Percentiles rank a stretch among this genome's conserved stretches.
Conservation (phyloP, 2,797 vertebrate species). For the Aeoliscus strigatus region DNA sequence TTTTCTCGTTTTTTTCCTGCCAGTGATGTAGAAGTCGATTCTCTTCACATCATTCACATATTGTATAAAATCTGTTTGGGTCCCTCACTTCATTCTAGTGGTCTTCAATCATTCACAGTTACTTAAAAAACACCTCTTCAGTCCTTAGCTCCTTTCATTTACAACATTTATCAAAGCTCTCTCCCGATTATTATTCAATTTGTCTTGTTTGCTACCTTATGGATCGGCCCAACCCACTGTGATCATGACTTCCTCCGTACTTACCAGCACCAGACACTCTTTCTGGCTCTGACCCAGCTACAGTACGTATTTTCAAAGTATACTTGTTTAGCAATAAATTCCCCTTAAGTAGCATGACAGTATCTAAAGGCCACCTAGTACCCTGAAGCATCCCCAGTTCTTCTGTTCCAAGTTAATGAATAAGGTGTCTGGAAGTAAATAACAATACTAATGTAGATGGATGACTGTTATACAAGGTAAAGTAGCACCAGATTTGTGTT, state of each 20-base stretch:
- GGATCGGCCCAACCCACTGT: background rate
- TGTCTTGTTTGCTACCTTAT: no score
- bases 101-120: slow-evolving; percentile 17
- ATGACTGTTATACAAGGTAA: slow-evolving; percentile 54
- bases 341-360: slow-evolving; percentile 61
- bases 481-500: slow-evolving; percentile 33
- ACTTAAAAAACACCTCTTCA: slow-evolving; percentile 13
- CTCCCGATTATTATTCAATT: slow-evolving; percentile 14
- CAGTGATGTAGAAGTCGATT: slow-evolving; percentile 25
- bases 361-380: slow-evolving; percentile 62
- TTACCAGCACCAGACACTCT: slow-evolving; percentile 26
- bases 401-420: slow-evolving; percentile 52
- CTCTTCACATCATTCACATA: slow-evolving; percentile 32
- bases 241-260: slow-evolving; percentile 6
- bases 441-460: slow-evolving; percentile 65
- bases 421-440: slow-evolving; percentile 50
- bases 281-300: slow-evolving; percentile 55
- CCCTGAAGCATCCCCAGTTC: slow-evolving; percentile 42
- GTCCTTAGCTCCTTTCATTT: slow-evolving; percentile 16
- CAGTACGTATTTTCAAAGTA: slow-evolving; percentile 68
- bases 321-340: slow-evolving; percentile 67
- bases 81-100: slow-evolving; percentile 12
- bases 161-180: slow-evolving; percentile 12
- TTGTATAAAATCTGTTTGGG: slow-evolving; percentile 22
- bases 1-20: slow-evolving; percentile 11